Conservation (phyloP, 2,113 vertebrate genomes). For the Tor tambroides region DNA sequence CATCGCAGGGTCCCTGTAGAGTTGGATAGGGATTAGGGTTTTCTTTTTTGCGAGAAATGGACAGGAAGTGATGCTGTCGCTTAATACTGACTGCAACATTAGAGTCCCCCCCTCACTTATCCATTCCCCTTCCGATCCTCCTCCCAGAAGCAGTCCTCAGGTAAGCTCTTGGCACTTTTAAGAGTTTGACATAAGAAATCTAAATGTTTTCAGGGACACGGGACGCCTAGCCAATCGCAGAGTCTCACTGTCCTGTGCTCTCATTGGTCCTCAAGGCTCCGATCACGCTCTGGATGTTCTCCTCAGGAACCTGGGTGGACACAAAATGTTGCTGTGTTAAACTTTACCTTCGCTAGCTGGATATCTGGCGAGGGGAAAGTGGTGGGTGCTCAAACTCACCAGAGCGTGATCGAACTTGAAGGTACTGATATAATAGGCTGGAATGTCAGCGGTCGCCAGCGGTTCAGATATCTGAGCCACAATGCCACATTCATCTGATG, state of each 20-base stretch:
- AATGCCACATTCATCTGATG: constrained; percentile 90
- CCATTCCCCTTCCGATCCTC: constrained; percentile 35
- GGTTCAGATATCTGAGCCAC: constrained; percentile 99
- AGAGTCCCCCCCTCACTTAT: constrained; percentile 43
- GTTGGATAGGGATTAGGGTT: constrained; percentile 17
- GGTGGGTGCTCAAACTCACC: constrained; percentile 78
- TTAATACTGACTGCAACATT: constrained; percentile 51
- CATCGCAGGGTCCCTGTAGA: constrained; percentile 53
- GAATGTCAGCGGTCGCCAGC: constrained; percentile 95
- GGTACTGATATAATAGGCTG: constrained; percentile 99
- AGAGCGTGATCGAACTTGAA: constrained; percentile 99
- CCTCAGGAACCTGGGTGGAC: constrained; percentile 88
- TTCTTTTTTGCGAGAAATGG: constrained; percentile 18
- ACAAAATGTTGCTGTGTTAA: background rate
- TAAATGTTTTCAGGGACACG: constrained; percentile 60
- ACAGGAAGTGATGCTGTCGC: constrained; percentile 43
- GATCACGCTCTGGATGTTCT: constrained; percentile 96
- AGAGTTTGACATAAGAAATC: constrained; percentile 66
- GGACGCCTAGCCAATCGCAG: constrained; percentile 1
- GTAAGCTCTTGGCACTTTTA: constrained; percentile 77
- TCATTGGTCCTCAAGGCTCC: constrained; percentile 81
- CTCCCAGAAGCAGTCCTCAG: constrained; percentile 58
- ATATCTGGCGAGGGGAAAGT: background rate
- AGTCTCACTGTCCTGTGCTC: constrained; percentile 73
- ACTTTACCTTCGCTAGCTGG: too few relatives aligned